These are phyloP conservation scores for Sclerurus mexicanus DNA, from an alignment of 2,113 vertebrate species.

Conservation along the genomic window DNA sequence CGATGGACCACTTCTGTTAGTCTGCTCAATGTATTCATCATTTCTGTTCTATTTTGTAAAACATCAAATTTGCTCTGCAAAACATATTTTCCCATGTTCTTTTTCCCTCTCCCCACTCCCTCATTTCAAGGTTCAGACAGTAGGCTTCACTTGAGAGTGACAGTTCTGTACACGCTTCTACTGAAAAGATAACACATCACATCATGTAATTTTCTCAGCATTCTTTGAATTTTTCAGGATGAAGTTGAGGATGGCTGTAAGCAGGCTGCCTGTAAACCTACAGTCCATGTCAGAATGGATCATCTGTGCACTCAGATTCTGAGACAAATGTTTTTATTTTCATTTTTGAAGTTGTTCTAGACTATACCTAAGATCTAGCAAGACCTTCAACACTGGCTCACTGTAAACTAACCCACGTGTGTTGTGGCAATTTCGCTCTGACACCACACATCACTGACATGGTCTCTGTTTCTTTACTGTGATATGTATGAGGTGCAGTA, in stretches of 20 bases:
- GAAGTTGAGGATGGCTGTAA: neutral
- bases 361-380: neutral
- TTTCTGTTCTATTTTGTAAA: neutral
- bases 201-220: neutral
- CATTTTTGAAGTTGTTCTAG: neutral
- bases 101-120: neutral
- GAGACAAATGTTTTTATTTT: neutral
- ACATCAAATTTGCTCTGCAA: neutral
- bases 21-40: neutral
- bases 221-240: neutral
- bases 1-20: neutral
- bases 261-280: neutral
- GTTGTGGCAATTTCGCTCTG: neutral
- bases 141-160: neutral
- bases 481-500: neutral
- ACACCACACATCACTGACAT: neutral
- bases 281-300: neutral
- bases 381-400: neutral
- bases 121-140: neutral
- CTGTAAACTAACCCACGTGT: accelerated
- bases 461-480: neutral
- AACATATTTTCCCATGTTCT: neutral
- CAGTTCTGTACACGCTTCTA: neutral
- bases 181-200: neutral
- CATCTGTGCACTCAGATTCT: neutral